phyloP scores from a whole-genome alignment of 1,140 invertebrate genomes.

The Telenomus remus region DNA sequence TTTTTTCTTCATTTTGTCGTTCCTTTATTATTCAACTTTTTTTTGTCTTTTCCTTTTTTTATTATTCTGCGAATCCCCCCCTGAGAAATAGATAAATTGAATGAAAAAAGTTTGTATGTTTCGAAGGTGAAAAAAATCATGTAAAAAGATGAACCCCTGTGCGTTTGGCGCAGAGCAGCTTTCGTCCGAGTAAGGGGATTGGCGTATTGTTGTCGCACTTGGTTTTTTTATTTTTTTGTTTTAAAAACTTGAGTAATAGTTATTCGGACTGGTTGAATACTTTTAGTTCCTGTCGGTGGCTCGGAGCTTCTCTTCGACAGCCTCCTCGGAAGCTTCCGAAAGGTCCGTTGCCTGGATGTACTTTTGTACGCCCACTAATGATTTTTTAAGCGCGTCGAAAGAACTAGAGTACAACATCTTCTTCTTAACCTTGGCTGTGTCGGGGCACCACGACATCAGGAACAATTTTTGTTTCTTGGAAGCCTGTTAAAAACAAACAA shows the following conservation, averaged over 20 bases:
- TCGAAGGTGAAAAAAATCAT: slow-evolving; percentile 69
- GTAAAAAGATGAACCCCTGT: slow-evolving; percentile 72
- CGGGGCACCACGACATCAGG: slow-evolving; percentile 98
- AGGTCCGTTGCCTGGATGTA: slow-evolving; percentile 97
- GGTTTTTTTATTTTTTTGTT: slow-evolving; percentile 50
- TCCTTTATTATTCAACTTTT: slow-evolving; percentile 37
- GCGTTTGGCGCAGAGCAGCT: slow-evolving; percentile 68
- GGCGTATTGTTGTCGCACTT: slow-evolving; percentile 68
- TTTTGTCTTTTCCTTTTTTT: slow-evolving; percentile 26
- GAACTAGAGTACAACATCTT: slow-evolving; percentile 99
- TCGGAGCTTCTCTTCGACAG: slow-evolving; percentile 93
- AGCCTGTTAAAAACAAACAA: slow-evolving; percentile 74
- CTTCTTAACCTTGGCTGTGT: slow-evolving; percentile 97
- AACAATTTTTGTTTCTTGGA: slow-evolving; percentile 97
- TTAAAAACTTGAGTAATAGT: slow-evolving; percentile 62
- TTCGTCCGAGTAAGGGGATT: slow-evolving; percentile 68
- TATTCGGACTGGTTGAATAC: slow-evolving; percentile 62
- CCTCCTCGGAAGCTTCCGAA: slow-evolving; percentile 92
- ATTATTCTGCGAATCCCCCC: slow-evolving; percentile 41
- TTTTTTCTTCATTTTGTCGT: slow-evolving; percentile 51
- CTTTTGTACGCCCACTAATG: slow-evolving; percentile 95
- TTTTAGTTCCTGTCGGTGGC: slow-evolving; percentile 92
- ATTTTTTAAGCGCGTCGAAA: slow-evolving; percentile 96
- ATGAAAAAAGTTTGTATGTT: slow-evolving; percentile 69
- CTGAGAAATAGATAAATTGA: slow-evolving; percentile 57